Conservation (phyloP, 2,888 invertebrate genomes). For the Protodeltote pygarga region DNA sequence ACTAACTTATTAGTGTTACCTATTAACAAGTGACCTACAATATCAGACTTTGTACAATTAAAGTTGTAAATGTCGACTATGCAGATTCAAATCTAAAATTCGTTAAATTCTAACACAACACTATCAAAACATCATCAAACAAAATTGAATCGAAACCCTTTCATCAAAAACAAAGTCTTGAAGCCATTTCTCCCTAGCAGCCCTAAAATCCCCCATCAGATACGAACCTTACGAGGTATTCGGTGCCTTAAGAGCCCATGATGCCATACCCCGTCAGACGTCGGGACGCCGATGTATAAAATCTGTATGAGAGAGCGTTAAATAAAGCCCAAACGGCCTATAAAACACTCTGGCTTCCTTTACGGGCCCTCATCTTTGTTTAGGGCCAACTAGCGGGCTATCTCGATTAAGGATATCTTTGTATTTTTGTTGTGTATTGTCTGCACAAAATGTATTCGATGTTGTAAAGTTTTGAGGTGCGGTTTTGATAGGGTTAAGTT, state of each 20-base stretch:
- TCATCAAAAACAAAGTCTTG: background rate
- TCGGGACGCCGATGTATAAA: constrained; percentile 76
- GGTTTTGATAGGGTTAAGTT: constrained; percentile 29
- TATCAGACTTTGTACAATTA: too few relatives aligned
- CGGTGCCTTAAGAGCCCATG: constrained; percentile 45
- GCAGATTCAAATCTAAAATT: too few relatives aligned
- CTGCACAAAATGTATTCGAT: constrained; percentile 13
- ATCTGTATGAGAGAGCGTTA: constrained; percentile 79
- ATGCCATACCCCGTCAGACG: constrained; percentile 59
- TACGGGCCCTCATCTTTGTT: constrained; percentile 70
- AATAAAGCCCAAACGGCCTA: constrained; percentile 76
- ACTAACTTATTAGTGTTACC: too few relatives aligned
- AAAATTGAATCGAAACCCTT: too few relatives aligned
- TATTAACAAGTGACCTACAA: too few relatives aligned
- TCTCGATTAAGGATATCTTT: constrained; percentile 56
- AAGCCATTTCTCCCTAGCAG: constrained; percentile 43
- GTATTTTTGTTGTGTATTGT: constrained; percentile 43
- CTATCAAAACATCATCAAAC: too few relatives aligned
- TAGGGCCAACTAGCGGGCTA: constrained; percentile 67
- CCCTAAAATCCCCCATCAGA: constrained; percentile 52
- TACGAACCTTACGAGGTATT: constrained; percentile 22
- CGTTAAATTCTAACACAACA: too few relatives aligned
- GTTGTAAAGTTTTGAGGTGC: constrained; percentile 34
- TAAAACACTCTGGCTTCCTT: constrained; percentile 52
- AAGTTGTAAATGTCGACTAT: too few relatives aligned